Evolutionary conservation across 2,888 invertebrate genomes (phyloP).

Genomic region (Malthinus seriepunctatus): DNA sequence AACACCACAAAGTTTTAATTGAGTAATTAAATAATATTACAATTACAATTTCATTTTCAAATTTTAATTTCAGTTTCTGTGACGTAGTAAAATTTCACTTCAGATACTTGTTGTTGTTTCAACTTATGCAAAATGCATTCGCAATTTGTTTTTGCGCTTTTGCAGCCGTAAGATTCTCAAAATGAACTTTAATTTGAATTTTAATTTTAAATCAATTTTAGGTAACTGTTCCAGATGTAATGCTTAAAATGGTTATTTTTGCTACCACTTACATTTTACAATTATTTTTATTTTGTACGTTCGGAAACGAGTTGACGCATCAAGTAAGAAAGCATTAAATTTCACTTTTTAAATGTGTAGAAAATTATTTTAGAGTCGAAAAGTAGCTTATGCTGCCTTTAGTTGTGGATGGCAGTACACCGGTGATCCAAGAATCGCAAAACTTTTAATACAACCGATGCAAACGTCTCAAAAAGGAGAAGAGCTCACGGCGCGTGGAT

Average conservation of each 20-base stretch:
- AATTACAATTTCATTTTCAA: background rate
- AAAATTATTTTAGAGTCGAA: conserved; percentile 7
- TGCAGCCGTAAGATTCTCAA: conserved; percentile 1
- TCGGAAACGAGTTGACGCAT: conserved; percentile 7
- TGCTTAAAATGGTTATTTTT: conserved; percentile 11
- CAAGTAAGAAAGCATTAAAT: conserved; percentile 1
- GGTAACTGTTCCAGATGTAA: conserved; percentile 2
- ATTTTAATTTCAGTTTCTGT: conserved; percentile 4
- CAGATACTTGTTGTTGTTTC: conserved; percentile 8
- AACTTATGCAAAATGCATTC: conserved; percentile 11
- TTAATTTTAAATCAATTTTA: background rate
- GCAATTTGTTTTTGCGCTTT: conserved; percentile 9
- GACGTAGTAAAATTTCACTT: conserved; percentile 9
- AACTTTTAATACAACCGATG: background rate
- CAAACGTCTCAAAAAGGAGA: conserved; percentile 13
- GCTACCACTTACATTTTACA: conserved; percentile 5
- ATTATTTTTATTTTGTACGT: conserved; percentile 9
- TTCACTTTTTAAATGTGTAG: background rate
- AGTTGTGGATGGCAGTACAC: conserved; percentile 14
- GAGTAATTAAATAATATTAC: background rate
- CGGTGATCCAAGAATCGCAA: background rate
- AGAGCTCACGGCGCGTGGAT: conserved; percentile 10
- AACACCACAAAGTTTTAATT: conserved; percentile 2
- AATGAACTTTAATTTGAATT: background rate
- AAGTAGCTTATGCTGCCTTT: conserved; percentile 10